phyloP scores from a whole-genome alignment of 1,140 invertebrate genomes.

The Brachionus rotundiformis region DNA sequence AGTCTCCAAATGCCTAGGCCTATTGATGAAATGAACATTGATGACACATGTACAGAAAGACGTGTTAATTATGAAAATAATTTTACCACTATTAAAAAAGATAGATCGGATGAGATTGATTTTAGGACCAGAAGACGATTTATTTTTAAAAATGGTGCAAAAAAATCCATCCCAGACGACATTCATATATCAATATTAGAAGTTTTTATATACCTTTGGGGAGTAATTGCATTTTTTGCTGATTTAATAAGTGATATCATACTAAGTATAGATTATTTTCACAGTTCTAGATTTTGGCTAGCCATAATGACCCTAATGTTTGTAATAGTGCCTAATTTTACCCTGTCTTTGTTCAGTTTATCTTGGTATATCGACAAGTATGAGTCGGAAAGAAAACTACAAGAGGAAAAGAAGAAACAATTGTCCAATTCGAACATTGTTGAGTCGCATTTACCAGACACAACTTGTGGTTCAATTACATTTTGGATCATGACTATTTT shows the following conservation, averaged over 20 bases:
- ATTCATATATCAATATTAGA: conserved; percentile 46
- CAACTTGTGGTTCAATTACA: conserved; percentile 29
- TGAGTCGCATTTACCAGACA: conserved; percentile 16
- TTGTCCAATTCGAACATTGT: not conserved
- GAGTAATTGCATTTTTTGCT: conserved; percentile 50
- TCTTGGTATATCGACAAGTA: conserved; percentile 49
- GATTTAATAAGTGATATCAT: conserved; percentile 46
- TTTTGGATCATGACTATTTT: conserved; percentile 47
- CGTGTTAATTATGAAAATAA: conserved; percentile 24
- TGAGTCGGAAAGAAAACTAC: not conserved
- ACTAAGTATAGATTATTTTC: conserved; percentile 25
- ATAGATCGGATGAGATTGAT: conserved; percentile 29
- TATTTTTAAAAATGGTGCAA: conserved; percentile 1
- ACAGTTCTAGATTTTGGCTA: conserved; percentile 8
- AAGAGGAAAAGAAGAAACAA: conserved; percentile 16
- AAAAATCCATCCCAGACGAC: conserved; percentile 48
- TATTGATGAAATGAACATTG: conserved; percentile 23
- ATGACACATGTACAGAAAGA: not conserved
- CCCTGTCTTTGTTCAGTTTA: conserved; percentile 41
- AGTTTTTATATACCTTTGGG: conserved; percentile 52
- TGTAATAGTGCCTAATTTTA: conserved; percentile 52
- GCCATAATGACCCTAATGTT: conserved; percentile 37
- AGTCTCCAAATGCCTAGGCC: not conserved
- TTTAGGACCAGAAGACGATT: conserved; percentile 14
- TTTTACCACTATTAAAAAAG: not conserved